Percentiles rank a stretch among this genome's conserved stretches.
Evolutionary conservation across 1,140 invertebrate species (phyloP).

Genomic region (Drosophila cardini): DNA sequence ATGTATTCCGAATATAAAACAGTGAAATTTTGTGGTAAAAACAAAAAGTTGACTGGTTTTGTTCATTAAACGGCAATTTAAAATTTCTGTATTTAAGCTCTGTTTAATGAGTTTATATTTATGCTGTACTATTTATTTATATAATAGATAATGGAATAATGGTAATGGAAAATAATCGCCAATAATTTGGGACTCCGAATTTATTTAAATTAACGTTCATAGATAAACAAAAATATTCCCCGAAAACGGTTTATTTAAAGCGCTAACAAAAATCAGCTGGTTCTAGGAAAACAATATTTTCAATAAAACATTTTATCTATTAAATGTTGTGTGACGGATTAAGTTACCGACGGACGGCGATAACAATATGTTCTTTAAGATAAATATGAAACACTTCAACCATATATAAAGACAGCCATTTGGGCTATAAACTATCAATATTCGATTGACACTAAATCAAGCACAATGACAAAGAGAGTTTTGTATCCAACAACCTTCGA

Average conservation of each 20-base stretch:
- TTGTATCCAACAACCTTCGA: conserved; percentile 59
- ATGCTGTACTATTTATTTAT: background rate
- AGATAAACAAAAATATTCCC: conserved; percentile 13
- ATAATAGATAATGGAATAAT: background rate
- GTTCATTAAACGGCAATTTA: conserved; percentile 61
- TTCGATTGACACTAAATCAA: conserved; percentile 23
- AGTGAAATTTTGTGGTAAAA: conserved; percentile 46
- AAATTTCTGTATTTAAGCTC: conserved; percentile 21
- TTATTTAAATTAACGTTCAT: background rate
- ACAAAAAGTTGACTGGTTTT: conserved; percentile 32
- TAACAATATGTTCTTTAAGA: background rate
- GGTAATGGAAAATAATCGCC: background rate
- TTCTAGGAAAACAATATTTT: background rate
- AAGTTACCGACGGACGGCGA: background rate
- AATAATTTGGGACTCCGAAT: background rate
- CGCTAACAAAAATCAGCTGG: conserved; percentile 9
- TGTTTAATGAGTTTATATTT: conserved; percentile 2
- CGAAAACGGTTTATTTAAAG: conserved; percentile 1
- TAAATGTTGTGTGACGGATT: conserved; percentile 5
- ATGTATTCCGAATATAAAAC: conserved; percentile 37
- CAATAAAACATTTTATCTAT: conserved; percentile 1
- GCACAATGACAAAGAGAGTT: conserved; percentile 57
- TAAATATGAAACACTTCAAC: background rate
- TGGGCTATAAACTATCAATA: conserved; percentile 22
- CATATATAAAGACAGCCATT: conserved; percentile 55